Conservation (phyloP, 2,113 vertebrate genomes). For the Amazona guildingii region DNA sequence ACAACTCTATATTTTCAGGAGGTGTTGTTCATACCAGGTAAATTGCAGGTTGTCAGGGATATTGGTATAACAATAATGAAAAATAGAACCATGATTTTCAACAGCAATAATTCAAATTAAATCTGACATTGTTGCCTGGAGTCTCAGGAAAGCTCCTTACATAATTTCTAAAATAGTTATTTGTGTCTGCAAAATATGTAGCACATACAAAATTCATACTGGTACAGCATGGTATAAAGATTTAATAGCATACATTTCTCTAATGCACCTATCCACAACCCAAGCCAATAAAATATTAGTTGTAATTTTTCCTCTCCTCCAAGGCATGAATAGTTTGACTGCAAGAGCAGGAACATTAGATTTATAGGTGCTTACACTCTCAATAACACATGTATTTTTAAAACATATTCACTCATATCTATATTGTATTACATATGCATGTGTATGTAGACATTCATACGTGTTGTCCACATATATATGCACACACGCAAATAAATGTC, state of each 20-base stretch:
- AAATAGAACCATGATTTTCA: constrained; percentile 57
- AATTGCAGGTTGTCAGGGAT: constrained; percentile 26
- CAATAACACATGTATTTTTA: not conserved
- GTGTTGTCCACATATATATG: not conserved
- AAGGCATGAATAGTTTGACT: not conserved
- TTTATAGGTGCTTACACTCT: not conserved
- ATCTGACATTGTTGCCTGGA: constrained; percentile 43
- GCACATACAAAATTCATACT: constrained; percentile 31
- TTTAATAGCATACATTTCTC: constrained; percentile 37
- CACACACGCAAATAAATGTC: not conserved
- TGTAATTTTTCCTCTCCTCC: constrained; percentile 2
- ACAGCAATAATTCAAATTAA: constrained; percentile 61
- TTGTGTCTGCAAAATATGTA: constrained; percentile 44
- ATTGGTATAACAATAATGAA: constrained; percentile 27
- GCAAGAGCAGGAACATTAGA: not conserved
- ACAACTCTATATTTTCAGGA: constrained; percentile 7
- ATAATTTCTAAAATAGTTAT: constrained; percentile 40
- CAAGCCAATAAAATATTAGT: constrained; percentile 27
- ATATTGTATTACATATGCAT: not conserved
- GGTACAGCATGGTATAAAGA: not conserved
- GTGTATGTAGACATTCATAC: not conserved
- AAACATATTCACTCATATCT: not conserved
- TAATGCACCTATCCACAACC: not conserved
- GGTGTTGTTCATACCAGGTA: constrained; percentile 34
- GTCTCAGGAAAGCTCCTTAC: constrained; percentile 16